Percentiles rank a stretch among this genome's conserved stretches.
Conservation (phyloP, 2,797 vertebrate genomes). For the Hoplostethus atlanticus region DNA sequence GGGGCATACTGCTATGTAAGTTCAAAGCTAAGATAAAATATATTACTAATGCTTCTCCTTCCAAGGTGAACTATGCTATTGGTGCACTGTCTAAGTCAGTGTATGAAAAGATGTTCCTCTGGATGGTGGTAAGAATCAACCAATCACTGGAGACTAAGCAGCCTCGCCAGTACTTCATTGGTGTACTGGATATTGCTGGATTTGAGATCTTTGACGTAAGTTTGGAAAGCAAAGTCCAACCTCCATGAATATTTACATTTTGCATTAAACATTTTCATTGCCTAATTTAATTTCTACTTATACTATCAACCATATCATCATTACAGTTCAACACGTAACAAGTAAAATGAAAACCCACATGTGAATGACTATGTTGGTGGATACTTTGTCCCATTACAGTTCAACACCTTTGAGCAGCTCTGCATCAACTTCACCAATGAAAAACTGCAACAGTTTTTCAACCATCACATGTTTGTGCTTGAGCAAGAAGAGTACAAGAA, state of each 20-base stretch:
- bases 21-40: not conserved
- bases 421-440: slow-evolving; percentile 92
- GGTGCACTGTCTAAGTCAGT: slow-evolving; percentile 84
- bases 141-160: slow-evolving; percentile 87
- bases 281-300: too few species aligned
- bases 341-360: too few species aligned
- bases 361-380: too few species aligned
- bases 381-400: slow-evolving; percentile 66
- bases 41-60: not conserved
- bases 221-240: not conserved
- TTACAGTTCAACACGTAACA: too few species aligned
- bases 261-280: not conserved
- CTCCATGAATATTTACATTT: not conserved
- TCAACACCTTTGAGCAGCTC: slow-evolving; percentile 92
- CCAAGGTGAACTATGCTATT: slow-evolving; percentile 82
- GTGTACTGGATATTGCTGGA: slow-evolving; percentile 87
- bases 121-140: slow-evolving; percentile 88
- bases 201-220: slow-evolving; percentile 89
- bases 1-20: not conserved
- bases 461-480: slow-evolving; percentile 81
- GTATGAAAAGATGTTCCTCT: slow-evolving; percentile 88
- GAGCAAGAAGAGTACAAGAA: slow-evolving; percentile 83
- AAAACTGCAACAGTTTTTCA: slow-evolving; percentile 80
- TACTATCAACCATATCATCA: not conserved
- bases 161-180: slow-evolving; percentile 86